Conservation (phyloP, 2,113 vertebrate species). For the Aptenodytes patagonicus region DNA sequence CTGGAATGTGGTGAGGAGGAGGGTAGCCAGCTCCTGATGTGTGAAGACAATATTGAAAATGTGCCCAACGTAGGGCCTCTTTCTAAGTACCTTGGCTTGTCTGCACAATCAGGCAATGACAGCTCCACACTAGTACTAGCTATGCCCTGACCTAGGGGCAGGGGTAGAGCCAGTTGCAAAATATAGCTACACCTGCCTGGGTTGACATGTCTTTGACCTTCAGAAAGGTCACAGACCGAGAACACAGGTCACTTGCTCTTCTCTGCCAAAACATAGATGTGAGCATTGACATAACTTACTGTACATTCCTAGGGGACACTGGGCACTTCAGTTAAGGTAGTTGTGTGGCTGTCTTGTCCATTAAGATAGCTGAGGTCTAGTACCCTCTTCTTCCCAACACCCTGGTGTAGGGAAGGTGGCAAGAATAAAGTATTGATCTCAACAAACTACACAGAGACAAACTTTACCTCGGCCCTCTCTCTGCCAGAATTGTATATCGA, state of each 20-base stretch:
- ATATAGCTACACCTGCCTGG: background rate
- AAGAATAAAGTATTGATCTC: background rate
- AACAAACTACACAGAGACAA: background rate
- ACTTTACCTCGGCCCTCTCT: background rate
- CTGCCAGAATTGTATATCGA: background rate
- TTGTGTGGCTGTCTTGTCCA: background rate
- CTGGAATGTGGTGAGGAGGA: background rate
- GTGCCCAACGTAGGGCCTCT: background rate
- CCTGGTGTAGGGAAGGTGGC: background rate
- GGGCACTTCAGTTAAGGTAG: background rate
- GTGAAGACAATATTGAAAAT: background rate
- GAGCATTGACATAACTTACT: background rate
- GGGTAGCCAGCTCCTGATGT: background rate
- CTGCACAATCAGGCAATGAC: background rate
- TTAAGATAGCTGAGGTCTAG: background rate
- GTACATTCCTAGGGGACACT: background rate
- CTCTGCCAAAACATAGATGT: background rate
- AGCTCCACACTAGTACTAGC: background rate
- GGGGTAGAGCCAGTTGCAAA: background rate
- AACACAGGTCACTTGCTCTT: background rate
- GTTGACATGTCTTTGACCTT: background rate
- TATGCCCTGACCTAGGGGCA: background rate
- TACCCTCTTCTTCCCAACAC: background rate
- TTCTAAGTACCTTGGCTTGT: background rate
- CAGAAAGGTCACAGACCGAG: background rate